Evolutionary conservation across 2,113 vertebrate genomes (phyloP).

Genomic region (Atrichornis clamosus): DNA sequence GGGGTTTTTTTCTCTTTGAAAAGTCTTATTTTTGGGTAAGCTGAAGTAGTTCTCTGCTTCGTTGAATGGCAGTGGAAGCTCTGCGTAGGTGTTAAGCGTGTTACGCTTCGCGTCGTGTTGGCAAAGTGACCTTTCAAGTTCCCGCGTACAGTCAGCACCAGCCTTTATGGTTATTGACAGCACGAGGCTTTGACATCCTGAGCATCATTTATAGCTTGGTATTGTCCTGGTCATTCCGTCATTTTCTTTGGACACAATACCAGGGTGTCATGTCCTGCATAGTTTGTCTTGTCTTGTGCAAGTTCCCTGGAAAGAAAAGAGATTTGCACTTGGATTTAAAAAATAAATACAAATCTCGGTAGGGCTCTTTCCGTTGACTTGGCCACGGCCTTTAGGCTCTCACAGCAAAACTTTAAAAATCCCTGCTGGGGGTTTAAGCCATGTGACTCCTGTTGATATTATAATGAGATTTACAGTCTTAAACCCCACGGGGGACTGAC

Average conservation of each 20-base stretch:
- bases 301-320: conserved; percentile 48
- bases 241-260: conserved; percentile 18
- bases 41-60: neutral
- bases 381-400: conserved; percentile 44
- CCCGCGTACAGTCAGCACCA: neutral
- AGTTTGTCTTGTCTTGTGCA: conserved; percentile 27
- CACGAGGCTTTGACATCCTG: neutral
- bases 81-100: neutral
- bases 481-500: conserved; percentile 12
- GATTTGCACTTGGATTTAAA: conserved; percentile 52
- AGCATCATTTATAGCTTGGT: neutral
- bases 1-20: neutral
- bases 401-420: conserved; percentile 41
- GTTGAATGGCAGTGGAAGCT: neutral
- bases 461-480: conserved; percentile 56
- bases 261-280: conserved; percentile 14
- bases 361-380: conserved; percentile 47
- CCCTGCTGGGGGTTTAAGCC: conserved; percentile 52
- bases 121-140: conserved; percentile 23
- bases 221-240: neutral
- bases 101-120: neutral
- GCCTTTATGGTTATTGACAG: neutral
- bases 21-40: neutral
- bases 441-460: conserved; percentile 42
- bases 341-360: conserved; percentile 51